Percentiles rank a stretch among this genome's conserved stretches.
Evolutionary conservation across 2,888 invertebrate species (phyloP).

Genomic region (Sicus ferrugineus): DNA sequence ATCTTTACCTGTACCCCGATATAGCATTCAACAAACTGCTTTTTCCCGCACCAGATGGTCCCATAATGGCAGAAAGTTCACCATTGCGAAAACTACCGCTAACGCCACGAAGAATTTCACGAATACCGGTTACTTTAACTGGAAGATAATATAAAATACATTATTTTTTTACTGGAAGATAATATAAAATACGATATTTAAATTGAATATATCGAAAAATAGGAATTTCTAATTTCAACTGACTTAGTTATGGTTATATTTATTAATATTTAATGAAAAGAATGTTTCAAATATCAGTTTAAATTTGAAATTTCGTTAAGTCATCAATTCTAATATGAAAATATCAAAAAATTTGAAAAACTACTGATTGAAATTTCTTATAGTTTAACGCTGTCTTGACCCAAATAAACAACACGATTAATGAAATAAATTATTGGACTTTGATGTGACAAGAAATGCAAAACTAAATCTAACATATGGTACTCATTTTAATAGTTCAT

Average conservation of each 20-base stretch:
- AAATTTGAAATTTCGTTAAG: too few species aligned
- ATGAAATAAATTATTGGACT: not conserved
- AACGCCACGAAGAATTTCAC: slow-evolving; percentile 70
- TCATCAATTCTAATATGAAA: not conserved
- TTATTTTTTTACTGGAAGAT: not conserved
- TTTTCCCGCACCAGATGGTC: slow-evolving; percentile 78
- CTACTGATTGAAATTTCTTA: too few species aligned
- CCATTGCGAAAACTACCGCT: slow-evolving; percentile 72
- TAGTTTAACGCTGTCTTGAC: not conserved
- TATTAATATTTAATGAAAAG: not conserved
- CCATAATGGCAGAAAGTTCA: slow-evolving; percentile 74
- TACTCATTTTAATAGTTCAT: too few species aligned
- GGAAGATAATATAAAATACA: slow-evolving; percentile 49
- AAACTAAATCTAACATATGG: not conserved
- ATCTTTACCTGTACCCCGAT: slow-evolving; percentile 75
- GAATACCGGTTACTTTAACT: slow-evolving; percentile 66
- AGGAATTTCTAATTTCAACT: not conserved
- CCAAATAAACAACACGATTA: not conserved
- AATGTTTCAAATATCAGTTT: not conserved
- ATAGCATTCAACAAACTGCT: slow-evolving; percentile 80
- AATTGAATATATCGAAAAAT: not conserved
- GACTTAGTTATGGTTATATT: too few species aligned
- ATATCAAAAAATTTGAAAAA: not conserved
- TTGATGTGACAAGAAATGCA: not conserved
- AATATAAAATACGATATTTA: not conserved